These are phyloP conservation scores for Drosophila nebulosa DNA, from an alignment of 1,140 invertebrate genomes.

Conservation along the genomic window DNA sequence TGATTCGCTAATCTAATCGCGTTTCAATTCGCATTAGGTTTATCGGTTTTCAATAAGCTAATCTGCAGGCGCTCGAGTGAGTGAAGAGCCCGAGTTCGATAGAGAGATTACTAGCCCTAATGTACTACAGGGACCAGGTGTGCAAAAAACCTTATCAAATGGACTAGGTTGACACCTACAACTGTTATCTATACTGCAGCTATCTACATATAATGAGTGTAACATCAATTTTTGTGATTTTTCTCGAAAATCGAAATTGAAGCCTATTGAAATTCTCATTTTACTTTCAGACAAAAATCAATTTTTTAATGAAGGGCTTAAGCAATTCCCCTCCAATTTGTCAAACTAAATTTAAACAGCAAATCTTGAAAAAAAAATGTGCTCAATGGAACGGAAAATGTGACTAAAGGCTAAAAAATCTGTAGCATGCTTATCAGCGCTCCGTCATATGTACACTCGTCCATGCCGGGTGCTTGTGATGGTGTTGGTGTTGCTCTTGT, in stretches of 20 bases:
- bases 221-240: background rate
- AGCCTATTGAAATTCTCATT: background rate
- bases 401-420: constrained; percentile 56
- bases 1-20: background rate
- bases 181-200: background rate
- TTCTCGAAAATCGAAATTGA: background rate
- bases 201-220: background rate
- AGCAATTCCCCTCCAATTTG: constrained; percentile 32
- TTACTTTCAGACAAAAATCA: constrained; percentile 22
- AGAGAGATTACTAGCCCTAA: background rate
- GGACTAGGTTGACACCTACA: background rate
- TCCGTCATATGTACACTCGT: constrained; percentile 35
- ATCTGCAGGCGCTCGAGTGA: too few relatives aligned
- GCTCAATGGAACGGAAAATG: constrained; percentile 66
- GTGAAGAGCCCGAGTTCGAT: background rate
- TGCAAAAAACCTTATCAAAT: background rate
- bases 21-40: background rate
- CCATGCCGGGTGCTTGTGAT: constrained; percentile 4
- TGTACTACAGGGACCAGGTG: constrained; percentile 18
- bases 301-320: constrained; percentile 13
- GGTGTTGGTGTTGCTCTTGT: background rate
- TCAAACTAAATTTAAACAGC: constrained; percentile 67
- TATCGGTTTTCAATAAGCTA: constrained; percentile 15
- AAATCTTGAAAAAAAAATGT: background rate
- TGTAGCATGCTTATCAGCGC: constrained; percentile 67